phyloP scores from a whole-genome alignment of 2,888 invertebrate genomes.

The Tricholauxania praeusta region DNA sequence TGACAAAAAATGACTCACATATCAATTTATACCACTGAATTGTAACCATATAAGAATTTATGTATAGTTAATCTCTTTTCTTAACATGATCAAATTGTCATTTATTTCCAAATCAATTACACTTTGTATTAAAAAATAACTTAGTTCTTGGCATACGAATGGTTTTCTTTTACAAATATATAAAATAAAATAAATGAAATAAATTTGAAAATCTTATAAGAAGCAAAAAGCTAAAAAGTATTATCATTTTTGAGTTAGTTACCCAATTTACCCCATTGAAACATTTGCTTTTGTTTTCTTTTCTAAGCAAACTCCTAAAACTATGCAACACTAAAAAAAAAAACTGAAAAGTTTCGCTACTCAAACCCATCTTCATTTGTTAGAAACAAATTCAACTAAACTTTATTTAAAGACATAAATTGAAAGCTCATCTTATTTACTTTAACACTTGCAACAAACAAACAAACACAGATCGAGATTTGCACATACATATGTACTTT shows the following conservation, averaged over 20 bases:
- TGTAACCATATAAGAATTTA: too few species aligned
- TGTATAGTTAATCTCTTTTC: too few species aligned
- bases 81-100: too few species aligned
- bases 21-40: too few species aligned
- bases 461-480: background rate
- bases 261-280: background rate
- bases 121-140: too few species aligned
- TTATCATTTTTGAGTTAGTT: background rate
- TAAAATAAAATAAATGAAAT: too few species aligned
- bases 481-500: background rate
- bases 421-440: conserved; percentile 24
- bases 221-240: too few species aligned
- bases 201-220: too few species aligned
- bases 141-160: too few species aligned
- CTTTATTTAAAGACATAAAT: conserved; percentile 9
- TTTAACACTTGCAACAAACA: conserved; percentile 14
- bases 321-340: conserved; percentile 3
- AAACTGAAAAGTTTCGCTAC: background rate
- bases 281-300: background rate
- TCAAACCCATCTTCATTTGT: conserved; percentile 3
- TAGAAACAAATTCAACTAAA: background rate
- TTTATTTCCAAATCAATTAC: too few species aligned
- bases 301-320: background rate
- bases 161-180: too few species aligned
- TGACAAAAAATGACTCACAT: too few species aligned